Conservation (phyloP, 2,888 invertebrate species). For the Zelleria hepariella region DNA sequence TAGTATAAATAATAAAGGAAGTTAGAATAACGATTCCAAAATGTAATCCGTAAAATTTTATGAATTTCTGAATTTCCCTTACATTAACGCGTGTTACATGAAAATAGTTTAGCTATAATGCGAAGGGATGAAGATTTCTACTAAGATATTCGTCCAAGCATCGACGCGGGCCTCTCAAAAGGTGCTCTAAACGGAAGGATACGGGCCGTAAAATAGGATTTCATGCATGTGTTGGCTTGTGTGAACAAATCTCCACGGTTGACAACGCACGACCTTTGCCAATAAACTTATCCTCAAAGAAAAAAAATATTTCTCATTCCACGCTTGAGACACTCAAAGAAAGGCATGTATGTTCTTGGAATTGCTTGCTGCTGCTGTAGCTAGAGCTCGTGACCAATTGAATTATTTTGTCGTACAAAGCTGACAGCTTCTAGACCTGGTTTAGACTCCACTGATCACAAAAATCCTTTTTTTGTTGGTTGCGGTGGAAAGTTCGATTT, state of each 20-base stretch:
- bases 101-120: neutral
- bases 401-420: too few relatives aligned
- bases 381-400: too few relatives aligned
- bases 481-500: too few relatives aligned
- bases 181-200: constrained; percentile 62
- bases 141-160: neutral
- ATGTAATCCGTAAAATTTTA: neutral
- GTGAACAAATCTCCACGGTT: constrained; percentile 68
- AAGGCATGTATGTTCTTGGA: neutral
- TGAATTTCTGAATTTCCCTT: neutral
- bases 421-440: too few relatives aligned
- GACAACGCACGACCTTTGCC: constrained; percentile 62
- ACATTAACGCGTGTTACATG: neutral
- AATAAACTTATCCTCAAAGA: constrained; percentile 38
- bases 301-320: constrained; percentile 35
- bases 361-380: too few relatives aligned
- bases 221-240: constrained; percentile 66
- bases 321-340: neutral
- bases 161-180: constrained; percentile 46
- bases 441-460: too few relatives aligned
- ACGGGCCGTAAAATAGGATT: constrained; percentile 70
- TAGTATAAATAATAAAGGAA: too few relatives aligned
- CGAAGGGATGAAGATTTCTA: neutral
- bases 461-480: too few relatives aligned
- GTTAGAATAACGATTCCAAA: neutral